These are phyloP conservation scores for Zaprionus vittiger DNA, from an alignment of 1,140 invertebrate genomes.

Conservation along the genomic window DNA sequence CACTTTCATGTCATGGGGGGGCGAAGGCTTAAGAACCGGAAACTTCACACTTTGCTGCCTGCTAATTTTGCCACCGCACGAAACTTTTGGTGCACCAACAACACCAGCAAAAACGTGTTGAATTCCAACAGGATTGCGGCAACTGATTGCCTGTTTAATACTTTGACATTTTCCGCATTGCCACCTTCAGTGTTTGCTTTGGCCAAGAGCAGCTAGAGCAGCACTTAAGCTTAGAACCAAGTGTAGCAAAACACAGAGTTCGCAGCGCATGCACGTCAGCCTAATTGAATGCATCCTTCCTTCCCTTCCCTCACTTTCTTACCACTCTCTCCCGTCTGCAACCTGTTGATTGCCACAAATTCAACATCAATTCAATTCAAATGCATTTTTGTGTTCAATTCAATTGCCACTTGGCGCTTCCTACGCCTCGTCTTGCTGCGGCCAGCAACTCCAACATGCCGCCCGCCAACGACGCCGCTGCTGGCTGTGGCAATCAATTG, in stretches of 20 bases:
- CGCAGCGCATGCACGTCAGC: not conserved
- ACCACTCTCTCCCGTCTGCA: not conserved
- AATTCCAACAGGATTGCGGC: not conserved
- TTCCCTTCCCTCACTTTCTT: not conserved
- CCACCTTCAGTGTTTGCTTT: conserved; percentile 24
- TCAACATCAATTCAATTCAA: conserved; percentile 70
- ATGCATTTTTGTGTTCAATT: conserved; percentile 69
- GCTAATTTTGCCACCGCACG: conserved; percentile 58
- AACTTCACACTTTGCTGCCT: conserved; percentile 57
- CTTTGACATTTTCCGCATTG: conserved; percentile 54
- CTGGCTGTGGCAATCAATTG: conserved; percentile 70
- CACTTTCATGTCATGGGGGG: conserved; percentile 49
- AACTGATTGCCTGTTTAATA: not conserved
- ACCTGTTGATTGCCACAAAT: conserved; percentile 71
- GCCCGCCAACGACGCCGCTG: not conserved
- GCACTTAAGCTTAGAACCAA: conserved; percentile 49
- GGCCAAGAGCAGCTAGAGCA: conserved; percentile 24
- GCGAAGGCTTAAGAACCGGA: conserved; percentile 56
- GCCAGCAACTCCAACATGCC: conserved; percentile 38
- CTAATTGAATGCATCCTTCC: conserved; percentile 17
- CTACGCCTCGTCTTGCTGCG: not conserved
- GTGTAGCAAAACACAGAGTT: conserved; percentile 24
- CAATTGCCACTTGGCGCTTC: conserved; percentile 54
- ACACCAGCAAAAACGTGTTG: not conserved
- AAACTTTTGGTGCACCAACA: conserved; percentile 45